Conservation (phyloP, 2,797 vertebrate genomes). For the Enteromius treurensis region DNA sequence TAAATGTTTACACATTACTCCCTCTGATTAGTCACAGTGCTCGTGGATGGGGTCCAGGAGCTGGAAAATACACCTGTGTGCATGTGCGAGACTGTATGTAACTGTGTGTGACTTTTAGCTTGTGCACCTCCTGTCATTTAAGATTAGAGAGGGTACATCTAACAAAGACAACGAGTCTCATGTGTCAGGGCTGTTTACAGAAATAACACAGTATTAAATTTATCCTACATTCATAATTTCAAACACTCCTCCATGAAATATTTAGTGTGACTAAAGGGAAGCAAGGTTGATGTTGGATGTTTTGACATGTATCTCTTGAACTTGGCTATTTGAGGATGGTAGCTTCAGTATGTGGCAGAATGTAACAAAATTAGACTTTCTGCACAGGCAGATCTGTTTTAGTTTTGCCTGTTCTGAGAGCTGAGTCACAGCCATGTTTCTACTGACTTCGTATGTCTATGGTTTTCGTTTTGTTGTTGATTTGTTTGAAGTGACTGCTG, state of each 20-base stretch:
- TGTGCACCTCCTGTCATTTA: conserved; percentile 32
- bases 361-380: conserved; percentile 22
- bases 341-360: conserved; percentile 20
- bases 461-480: conserved; percentile 29
- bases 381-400: conserved; percentile 31
- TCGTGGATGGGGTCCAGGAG: conserved; percentile 52
- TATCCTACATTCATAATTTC: conserved; percentile 39
- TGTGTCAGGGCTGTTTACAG: conserved; percentile 46
- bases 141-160: conserved; percentile 42
- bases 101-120: conserved; percentile 34
- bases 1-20: conserved; percentile 42
- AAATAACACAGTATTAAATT: conserved; percentile 47
- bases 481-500: conserved; percentile 50
- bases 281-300: conserved; percentile 53
- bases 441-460: conserved; percentile 39
- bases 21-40: conserved; percentile 12
- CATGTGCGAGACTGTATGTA: conserved; percentile 28
- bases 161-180: conserved; percentile 30
- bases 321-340: conserved; percentile 45
- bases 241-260: conserved; percentile 51
- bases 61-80: conserved; percentile 49
- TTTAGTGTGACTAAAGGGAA: conserved; percentile 57
- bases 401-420: conserved; percentile 37
- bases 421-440: conserved; percentile 42
- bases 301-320: conserved; percentile 54